phyloP scores from a whole-genome alignment of 23 tunicate species.

The Halocynthia aurantium region DNA sequence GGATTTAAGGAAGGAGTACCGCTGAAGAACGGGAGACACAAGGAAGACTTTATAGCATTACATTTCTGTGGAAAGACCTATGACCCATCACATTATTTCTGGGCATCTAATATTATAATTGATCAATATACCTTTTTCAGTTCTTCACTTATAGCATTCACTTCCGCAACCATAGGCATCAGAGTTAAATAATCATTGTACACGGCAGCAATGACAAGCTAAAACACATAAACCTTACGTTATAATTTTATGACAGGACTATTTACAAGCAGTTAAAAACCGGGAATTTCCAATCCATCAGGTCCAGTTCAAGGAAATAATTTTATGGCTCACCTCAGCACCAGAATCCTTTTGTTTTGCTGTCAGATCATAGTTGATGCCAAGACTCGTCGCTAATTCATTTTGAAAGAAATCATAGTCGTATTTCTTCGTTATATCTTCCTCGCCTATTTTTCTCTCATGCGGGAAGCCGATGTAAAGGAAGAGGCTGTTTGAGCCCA shows the following conservation, averaged over 20 bases:
- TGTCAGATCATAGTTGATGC: constrained; percentile 16
- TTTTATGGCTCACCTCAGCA: not conserved
- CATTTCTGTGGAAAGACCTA: too few relatives aligned
- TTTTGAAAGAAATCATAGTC: constrained; percentile 64
- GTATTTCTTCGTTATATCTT: constrained; percentile 16
- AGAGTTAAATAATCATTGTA: constrained; percentile 49
- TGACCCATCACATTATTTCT: too few relatives aligned
- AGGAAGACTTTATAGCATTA: too few relatives aligned
- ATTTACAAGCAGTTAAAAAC: not conserved
- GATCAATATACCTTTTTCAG: constrained; percentile 4
- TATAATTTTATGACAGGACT: not conserved
- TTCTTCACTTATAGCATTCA: constrained; percentile 72
- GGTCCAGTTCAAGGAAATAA: not conserved
- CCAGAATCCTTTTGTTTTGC: constrained; percentile 16
- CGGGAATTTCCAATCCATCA: not conserved
- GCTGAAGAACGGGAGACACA: too few relatives aligned
- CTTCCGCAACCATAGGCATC: constrained; percentile 44
- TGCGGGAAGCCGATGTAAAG: constrained; percentile 58
- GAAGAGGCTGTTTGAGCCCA: constrained; percentile 67
- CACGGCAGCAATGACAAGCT: constrained; percentile 21
- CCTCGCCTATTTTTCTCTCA: constrained; percentile 29
- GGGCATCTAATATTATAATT: too few relatives aligned
- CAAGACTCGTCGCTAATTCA: constrained; percentile 39
- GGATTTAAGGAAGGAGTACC: too few relatives aligned
- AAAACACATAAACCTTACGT: not conserved